Conservation (phyloP, 2,113 vertebrate species). For the Poeciliopsis occidentalis region DNA sequence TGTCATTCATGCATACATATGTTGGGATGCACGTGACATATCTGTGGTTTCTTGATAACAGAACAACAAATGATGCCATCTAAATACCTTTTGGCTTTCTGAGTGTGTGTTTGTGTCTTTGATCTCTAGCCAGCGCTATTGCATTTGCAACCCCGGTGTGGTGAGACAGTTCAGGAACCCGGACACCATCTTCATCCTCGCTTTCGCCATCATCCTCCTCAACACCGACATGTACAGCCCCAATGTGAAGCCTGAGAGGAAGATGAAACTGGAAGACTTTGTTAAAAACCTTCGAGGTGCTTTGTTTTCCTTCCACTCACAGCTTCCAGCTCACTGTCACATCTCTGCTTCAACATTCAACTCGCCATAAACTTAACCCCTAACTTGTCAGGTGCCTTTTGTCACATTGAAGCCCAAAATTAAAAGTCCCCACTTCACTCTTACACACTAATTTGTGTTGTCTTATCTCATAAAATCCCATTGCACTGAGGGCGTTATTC, state of each 20-base stretch:
- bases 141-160: conserved; percentile 96
- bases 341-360: conserved; percentile 14
- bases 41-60: too few relatives aligned
- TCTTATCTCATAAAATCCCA: too few relatives aligned
- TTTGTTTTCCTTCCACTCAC: conserved; percentile 1
- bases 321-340: conserved; percentile 8
- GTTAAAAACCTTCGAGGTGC: conserved; percentile 95
- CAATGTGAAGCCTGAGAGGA: conserved; percentile 95
- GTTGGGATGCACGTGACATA: too few relatives aligned
- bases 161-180: conserved; percentile 97
- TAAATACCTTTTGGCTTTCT: too few relatives aligned
- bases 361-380: conserved; percentile 39
- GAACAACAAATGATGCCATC: too few relatives aligned
- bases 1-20: too few relatives aligned
- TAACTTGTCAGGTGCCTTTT: conserved; percentile 3
- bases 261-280: conserved; percentile 99
- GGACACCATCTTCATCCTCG: conserved; percentile 98
- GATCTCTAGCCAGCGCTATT: conserved; percentile 90
- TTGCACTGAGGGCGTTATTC: too few relatives aligned
- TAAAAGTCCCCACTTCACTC: too few relatives aligned
- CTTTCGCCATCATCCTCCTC: conserved; percentile 97
- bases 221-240: conserved; percentile 99
- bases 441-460: too few relatives aligned
- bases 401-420: background rate
- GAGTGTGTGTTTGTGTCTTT: conserved; percentile 7